Percentiles rank a stretch among this genome's conserved stretches.
phyloP scores from a whole-genome alignment of 2,797 vertebrate genomes.

The Acropternis orthonyx region DNA sequence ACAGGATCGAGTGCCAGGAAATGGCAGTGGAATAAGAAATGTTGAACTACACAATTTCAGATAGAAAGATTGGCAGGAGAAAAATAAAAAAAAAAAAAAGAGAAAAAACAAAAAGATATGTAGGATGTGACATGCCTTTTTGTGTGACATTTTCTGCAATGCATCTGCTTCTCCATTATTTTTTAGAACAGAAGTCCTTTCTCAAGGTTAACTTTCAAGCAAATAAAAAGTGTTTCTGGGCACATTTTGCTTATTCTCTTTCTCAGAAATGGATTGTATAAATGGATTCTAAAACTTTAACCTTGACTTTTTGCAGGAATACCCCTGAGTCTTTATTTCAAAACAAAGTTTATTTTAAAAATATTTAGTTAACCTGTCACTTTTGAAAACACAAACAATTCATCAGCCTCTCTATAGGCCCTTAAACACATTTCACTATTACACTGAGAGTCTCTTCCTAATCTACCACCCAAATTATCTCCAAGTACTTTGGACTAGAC shows the following conservation, averaged over 20 bases:
- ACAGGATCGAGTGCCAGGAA: background rate
- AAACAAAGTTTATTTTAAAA: background rate
- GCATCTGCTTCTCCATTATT: background rate
- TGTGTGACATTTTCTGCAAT: background rate
- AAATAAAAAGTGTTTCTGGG: background rate
- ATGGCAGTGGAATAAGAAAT: background rate
- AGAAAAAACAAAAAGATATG: background rate
- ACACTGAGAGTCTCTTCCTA: background rate
- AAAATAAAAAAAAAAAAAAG: background rate
- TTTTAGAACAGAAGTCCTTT: background rate
- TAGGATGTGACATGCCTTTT: background rate
- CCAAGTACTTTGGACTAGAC: background rate
- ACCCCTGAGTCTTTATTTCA: background rate
- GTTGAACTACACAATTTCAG: background rate
- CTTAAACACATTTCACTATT: background rate
- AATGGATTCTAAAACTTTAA: background rate
- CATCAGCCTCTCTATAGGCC: background rate
- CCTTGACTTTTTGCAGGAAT: background rate
- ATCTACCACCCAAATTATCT: background rate
- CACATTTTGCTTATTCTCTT: background rate
- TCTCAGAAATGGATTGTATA: background rate
- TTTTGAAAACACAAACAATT: background rate
- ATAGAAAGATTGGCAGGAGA: background rate
- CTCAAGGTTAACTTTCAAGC: background rate
- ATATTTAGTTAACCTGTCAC: background rate